These are phyloP conservation scores for Latrodectus geometricus DNA, from an alignment of 1,140 invertebrate species.

Conservation along the genomic window DNA sequence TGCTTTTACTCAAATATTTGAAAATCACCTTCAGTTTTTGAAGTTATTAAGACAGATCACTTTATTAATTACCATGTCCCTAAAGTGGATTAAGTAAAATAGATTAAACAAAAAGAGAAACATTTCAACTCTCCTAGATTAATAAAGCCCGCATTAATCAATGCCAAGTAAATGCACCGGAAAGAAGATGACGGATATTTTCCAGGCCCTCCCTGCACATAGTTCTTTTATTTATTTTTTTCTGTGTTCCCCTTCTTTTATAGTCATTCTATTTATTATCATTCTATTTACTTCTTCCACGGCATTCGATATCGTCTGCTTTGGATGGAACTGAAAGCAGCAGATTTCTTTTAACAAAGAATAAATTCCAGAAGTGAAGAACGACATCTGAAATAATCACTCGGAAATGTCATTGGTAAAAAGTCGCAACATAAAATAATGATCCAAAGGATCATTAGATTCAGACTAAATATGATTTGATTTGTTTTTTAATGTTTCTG, in stretches of 20 bases:
- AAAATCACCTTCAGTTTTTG: too few species aligned
- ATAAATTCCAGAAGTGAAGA: conserved; percentile 12
- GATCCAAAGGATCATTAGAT: conserved; percentile 29
- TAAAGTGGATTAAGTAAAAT: background rate
- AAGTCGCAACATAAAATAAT: conserved; percentile 17
- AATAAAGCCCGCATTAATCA: conserved; percentile 45
- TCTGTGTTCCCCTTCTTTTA: background rate
- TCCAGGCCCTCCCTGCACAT: background rate
- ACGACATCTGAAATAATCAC: conserved; percentile 13
- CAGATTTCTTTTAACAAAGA: background rate
- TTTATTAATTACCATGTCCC: background rate
- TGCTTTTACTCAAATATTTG: too few species aligned
- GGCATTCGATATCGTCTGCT: conserved; percentile 34
- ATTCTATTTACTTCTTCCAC: conserved; percentile 21
- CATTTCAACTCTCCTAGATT: conserved; percentile 13
- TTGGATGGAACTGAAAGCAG: background rate
- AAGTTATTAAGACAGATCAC: too few species aligned
- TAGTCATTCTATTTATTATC: conserved; percentile 40
- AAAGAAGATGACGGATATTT: conserved; percentile 20
- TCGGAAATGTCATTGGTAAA: conserved; percentile 6
- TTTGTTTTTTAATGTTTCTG: background rate
- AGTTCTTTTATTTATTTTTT: background rate
- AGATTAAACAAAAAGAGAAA: conserved; percentile 14
- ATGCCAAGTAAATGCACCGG: conserved; percentile 29
- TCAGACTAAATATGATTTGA: background rate